Percentiles rank a stretch among this genome's conserved stretches.
phyloP scores from a whole-genome alignment of 2,113 vertebrate genomes.

The Pogonocichla stellata region DNA sequence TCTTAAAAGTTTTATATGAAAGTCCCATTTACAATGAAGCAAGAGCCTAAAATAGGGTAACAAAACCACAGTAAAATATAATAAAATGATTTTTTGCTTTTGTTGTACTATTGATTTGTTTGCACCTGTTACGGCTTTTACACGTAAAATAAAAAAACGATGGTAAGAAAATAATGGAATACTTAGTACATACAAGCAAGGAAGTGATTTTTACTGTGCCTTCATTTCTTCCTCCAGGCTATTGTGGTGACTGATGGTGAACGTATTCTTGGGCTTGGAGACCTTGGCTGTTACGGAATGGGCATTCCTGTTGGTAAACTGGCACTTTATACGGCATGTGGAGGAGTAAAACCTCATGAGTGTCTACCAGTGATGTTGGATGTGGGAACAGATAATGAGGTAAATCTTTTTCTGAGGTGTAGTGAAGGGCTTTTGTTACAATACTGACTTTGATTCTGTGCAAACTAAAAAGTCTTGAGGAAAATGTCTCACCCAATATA shows the following conservation, averaged over 20 bases:
- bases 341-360: conserved; percentile 88
- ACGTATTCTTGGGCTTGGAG: conserved; percentile 94
- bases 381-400: conserved; percentile 96
- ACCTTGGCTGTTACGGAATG: conserved; percentile 95
- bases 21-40: background rate
- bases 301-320: conserved; percentile 97
- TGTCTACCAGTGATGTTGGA: conserved; percentile 93
- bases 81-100: background rate
- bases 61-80: background rate
- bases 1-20: background rate
- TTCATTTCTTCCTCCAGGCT: conserved; percentile 74
- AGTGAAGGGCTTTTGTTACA: background rate
- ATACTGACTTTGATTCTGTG: background rate
- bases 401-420: conserved; percentile 53
- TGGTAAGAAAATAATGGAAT: background rate
- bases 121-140: background rate
- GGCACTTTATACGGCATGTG: conserved; percentile 94
- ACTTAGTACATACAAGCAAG: background rate
- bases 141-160: background rate
- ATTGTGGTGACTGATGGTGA: conserved; percentile 95
- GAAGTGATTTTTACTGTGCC: background rate
- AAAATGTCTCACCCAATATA: background rate
- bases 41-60: background rate
- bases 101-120: background rate
- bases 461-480: background rate